These are phyloP conservation scores for Spea multiplicata DNA, from an alignment of 2,113 vertebrate genomes.

Conservation along the genomic window DNA sequence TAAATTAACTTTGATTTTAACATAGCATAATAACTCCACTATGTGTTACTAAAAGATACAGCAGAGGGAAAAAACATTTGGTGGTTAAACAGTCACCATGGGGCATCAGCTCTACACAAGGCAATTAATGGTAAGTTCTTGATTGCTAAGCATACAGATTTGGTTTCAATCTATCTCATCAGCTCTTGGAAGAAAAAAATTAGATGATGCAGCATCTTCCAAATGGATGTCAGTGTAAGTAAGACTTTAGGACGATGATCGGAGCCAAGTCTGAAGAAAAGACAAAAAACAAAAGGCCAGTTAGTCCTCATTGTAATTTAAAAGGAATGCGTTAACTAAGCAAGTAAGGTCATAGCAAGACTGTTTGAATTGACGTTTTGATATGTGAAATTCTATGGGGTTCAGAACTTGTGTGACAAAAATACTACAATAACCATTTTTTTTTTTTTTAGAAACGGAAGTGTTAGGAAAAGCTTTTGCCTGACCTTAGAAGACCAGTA, in stretches of 20 bases:
- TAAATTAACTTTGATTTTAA: slow-evolving; percentile 56
- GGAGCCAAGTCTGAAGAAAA: slow-evolving; percentile 69
- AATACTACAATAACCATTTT: no score
- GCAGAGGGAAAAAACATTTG: slow-evolving; percentile 30
- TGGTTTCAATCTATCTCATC: slow-evolving; percentile 10
- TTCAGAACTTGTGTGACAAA: no score
- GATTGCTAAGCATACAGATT: slow-evolving; percentile 24
- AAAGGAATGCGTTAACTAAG: no score
- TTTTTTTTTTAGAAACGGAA: no score
- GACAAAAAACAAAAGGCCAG: not conserved
- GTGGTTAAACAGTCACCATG: slow-evolving; percentile 15
- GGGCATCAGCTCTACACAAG: slow-evolving; percentile 31
- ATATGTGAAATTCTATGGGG: no score
- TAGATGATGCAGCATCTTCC: slow-evolving; percentile 49
- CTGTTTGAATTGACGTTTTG: no score
- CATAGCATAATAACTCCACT: slow-evolving; percentile 60
- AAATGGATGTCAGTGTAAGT: not conserved
- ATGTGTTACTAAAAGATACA: slow-evolving; percentile 49
- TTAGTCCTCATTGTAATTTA: no score
- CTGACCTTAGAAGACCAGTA: no score
- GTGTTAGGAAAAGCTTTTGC: no score
- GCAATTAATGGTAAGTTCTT: slow-evolving; percentile 38
- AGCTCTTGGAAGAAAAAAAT: not conserved
- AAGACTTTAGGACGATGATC: slow-evolving; percentile 59
- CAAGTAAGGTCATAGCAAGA: no score